These are phyloP conservation scores for Hippocampus mohnikei DNA, from an alignment of 2,113 vertebrate genomes.

Conservation along the genomic window DNA sequence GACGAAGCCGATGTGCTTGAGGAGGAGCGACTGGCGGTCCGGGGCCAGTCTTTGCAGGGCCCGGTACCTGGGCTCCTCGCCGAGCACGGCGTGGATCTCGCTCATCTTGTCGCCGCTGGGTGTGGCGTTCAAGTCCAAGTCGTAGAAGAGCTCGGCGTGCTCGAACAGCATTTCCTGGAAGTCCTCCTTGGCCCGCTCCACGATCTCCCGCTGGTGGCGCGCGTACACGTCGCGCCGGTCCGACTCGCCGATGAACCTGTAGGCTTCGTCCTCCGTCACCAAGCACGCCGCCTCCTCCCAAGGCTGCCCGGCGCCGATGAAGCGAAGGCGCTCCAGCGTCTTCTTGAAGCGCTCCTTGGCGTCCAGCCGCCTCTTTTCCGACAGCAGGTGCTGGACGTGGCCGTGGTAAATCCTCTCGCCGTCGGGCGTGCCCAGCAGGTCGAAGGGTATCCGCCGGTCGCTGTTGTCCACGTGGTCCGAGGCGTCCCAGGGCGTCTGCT, in stretches of 20 bases:
- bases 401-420: constrained; percentile 92
- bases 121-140: constrained; percentile 96
- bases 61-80: constrained; percentile 96
- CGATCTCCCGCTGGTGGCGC: constrained; percentile 95
- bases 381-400: constrained; percentile 92
- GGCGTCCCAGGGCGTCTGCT: constrained; percentile 94
- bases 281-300: constrained; percentile 99
- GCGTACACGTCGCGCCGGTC: constrained; percentile 94
- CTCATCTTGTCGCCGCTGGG: constrained; percentile 97
- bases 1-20: constrained; percentile 98
- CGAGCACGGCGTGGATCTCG: constrained; percentile 93
- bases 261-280: constrained; percentile 94
- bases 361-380: constrained; percentile 90
- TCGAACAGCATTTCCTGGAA: constrained; percentile 99
- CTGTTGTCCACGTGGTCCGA: constrained; percentile 93
- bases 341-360: constrained; percentile 99
- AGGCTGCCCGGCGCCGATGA: constrained; percentile 91
- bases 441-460: constrained; percentile 94
- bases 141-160: constrained; percentile 97
- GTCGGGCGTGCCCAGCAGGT: constrained; percentile 86
- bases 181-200: constrained; percentile 99
- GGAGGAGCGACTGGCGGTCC: constrained; percentile 94
- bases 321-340: constrained; percentile 92
- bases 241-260: constrained; percentile 92
- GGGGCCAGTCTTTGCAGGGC: constrained; percentile 97